Percentiles rank a stretch among this genome's conserved stretches.
These are phyloP conservation scores for Neocrepidodera transversa DNA, from an alignment of 2,888 invertebrate genomes.

Conservation along the genomic window DNA sequence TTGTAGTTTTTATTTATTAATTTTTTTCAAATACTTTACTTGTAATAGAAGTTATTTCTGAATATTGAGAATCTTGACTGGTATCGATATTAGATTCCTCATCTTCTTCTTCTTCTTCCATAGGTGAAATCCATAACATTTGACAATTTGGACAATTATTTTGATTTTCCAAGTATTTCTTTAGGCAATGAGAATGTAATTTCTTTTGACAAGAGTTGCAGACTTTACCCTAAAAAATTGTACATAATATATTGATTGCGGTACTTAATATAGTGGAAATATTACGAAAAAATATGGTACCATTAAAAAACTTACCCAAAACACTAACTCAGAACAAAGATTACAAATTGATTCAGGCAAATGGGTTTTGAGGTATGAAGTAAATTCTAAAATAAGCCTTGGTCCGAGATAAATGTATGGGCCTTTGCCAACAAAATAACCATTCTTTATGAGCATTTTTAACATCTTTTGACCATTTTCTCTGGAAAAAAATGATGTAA, in stretches of 20 bases:
- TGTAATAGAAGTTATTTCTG: background rate
- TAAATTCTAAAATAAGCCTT: slow-evolving; percentile 52
- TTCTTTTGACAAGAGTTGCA: slow-evolving; percentile 25
- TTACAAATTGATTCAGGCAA: slow-evolving; percentile 49
- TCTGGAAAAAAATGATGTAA: slow-evolving; percentile 44
- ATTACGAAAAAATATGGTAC: too few species aligned
- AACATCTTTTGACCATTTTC: slow-evolving; percentile 49
- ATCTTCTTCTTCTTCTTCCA: slow-evolving; percentile 3
- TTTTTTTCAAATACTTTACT: background rate
- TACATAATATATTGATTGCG: too few species aligned
- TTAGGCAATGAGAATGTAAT: slow-evolving; percentile 21
- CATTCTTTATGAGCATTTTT: slow-evolving; percentile 47
- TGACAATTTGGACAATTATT: slow-evolving; percentile 26
- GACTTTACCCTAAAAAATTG: slow-evolving; percentile 17
- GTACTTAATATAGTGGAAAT: too few species aligned
- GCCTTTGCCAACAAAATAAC: slow-evolving; percentile 49
- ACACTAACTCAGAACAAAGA: slow-evolving; percentile 53
- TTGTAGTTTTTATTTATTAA: background rate
- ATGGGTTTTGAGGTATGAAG: slow-evolving; percentile 48
- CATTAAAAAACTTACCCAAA: slow-evolving; percentile 45
- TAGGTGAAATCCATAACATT: background rate
- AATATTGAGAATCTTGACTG: background rate
- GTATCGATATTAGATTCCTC: background rate
- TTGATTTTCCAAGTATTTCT: slow-evolving; percentile 24
- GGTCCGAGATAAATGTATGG: slow-evolving; percentile 50